Evolutionary conservation across 2,888 invertebrate species (phyloP).

Genomic region (Chymomyza fuscimana): DNA sequence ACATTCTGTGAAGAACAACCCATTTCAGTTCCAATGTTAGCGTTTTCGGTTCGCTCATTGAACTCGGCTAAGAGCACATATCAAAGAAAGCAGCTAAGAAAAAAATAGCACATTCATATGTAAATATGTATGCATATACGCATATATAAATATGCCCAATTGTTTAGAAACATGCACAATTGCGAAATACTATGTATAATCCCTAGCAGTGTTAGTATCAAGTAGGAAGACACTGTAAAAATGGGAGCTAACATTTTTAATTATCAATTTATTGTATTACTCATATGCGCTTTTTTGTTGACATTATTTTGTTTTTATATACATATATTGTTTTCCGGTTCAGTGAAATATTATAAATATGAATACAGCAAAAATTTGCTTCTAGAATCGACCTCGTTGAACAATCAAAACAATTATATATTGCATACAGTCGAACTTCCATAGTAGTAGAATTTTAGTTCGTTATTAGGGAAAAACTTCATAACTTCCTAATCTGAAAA

Average conservation of each 20-base stretch:
- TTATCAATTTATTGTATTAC: not conserved
- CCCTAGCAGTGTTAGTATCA: not conserved
- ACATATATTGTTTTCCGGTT: not conserved
- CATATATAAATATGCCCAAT: not conserved
- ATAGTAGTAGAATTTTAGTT: too few relatives aligned
- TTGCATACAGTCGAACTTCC: too few relatives aligned
- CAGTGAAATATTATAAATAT: not conserved
- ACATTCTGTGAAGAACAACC: not conserved
- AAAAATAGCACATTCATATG: slow-evolving; percentile 1
- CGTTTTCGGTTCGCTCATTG: not conserved
- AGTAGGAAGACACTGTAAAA: not conserved
- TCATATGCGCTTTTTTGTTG: not conserved
- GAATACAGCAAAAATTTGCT: too few relatives aligned
- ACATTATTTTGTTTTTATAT: not conserved
- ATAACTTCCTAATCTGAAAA: too few relatives aligned
- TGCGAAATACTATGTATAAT: not conserved
- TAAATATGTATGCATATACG: slow-evolving; percentile 11
- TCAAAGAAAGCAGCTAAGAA: not conserved
- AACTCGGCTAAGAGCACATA: not conserved
- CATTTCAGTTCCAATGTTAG: not conserved
- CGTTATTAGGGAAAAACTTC: too few relatives aligned
- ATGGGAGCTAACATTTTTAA: not conserved
- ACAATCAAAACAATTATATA: too few relatives aligned
- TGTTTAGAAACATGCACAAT: slow-evolving; percentile 9
- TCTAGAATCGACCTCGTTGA: too few relatives aligned